Evolutionary conservation across 64 coral and sea anemone genomes (phyloP), one percentile per base, ranked within the genome.

Genomic region (Stylophora pistillata): DNA sequence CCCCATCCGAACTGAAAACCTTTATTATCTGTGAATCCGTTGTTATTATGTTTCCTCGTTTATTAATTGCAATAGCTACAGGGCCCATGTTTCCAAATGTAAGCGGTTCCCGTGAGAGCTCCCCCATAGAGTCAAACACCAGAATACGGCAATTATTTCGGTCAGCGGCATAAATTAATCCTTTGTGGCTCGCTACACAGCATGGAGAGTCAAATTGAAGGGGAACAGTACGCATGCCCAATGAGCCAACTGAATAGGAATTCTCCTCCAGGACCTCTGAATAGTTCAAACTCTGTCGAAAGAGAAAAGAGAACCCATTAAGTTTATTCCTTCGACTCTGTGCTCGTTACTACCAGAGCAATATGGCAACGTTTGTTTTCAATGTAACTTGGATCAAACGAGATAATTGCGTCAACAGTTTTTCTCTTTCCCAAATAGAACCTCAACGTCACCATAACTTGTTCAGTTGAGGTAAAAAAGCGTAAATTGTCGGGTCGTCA

Each of bases 1-100:
- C 74, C 13, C 95, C 91, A 74, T 97, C 87, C 16, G 95, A 97
- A 53, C 89, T 97, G 71, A 93, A 97, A 64, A 97, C 95, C 69
- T 93, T 97, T 14, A 97, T 78, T 87, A 97, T 93, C 58, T 93
- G 87, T 4, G 91, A 89, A 32, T 97, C 95, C 2, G 91, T 86
- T 33, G 86, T 58, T 88, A 97, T 68, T 18, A 97, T 75, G 30
- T 97, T 97, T 4, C 91, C 95, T 16, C 69, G 73, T 74, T 89
- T 89, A 74, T 93, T 93, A 21, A 87, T 76, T n/a, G 87, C 82
- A 65, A 97, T 85, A 5, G 95, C 80, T 26, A 88, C 23, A 26
- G 95, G 95, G 71, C 79, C 79, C 15, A 76, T 82, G 68, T 72
- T 93, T 9, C 89, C 89, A 30, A 97, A 78, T 13, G 88, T 68